These are phyloP conservation scores for Myocastor coypus DNA, from an alignment of 2,113 vertebrate species.

Conservation along the genomic window DNA sequence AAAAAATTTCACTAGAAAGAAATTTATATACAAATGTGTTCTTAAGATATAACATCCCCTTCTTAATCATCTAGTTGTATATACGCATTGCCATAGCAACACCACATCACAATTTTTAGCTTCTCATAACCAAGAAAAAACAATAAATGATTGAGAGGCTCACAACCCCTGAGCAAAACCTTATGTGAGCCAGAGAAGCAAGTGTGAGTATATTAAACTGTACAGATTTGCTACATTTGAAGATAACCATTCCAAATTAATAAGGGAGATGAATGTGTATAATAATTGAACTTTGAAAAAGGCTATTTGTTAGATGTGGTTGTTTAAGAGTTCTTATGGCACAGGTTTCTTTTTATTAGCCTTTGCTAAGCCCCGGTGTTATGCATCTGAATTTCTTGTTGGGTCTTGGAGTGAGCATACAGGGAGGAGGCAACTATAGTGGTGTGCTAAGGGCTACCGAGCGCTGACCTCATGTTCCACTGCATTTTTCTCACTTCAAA, in stretches of 20 bases:
- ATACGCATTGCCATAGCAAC: conserved; percentile 76
- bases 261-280: not conserved
- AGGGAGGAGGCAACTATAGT: conserved; percentile 62
- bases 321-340: not conserved
- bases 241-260: conserved; percentile 28
- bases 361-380: conserved; percentile 46
- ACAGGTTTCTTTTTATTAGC: conserved; percentile 39
- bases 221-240: conserved; percentile 12
- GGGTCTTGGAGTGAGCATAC: conserved; percentile 65
- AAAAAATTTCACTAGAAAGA: conserved; percentile 51
- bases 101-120: conserved; percentile 57
- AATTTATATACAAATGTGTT: conserved; percentile 65
- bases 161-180: conserved; percentile 56
- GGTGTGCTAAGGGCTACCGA: conserved; percentile 56
- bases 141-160: conserved; percentile 63
- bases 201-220: not conserved
- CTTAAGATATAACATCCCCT: conserved; percentile 45
- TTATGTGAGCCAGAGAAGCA: conserved; percentile 40
- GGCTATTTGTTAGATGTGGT: not conserved
- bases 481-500: conserved; percentile 44
- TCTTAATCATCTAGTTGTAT: conserved; percentile 69
- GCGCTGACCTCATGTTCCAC: conserved; percentile 55
- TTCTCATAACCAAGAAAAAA: conserved; percentile 58
- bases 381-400: conserved; percentile 69
- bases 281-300: conserved; percentile 50